A percentile compares a stretch with the other conserved stretches of the same genome.
Evolutionary conservation across 2,888 invertebrate species (phyloP).

Genomic region (Drosophila ezoana): DNA sequence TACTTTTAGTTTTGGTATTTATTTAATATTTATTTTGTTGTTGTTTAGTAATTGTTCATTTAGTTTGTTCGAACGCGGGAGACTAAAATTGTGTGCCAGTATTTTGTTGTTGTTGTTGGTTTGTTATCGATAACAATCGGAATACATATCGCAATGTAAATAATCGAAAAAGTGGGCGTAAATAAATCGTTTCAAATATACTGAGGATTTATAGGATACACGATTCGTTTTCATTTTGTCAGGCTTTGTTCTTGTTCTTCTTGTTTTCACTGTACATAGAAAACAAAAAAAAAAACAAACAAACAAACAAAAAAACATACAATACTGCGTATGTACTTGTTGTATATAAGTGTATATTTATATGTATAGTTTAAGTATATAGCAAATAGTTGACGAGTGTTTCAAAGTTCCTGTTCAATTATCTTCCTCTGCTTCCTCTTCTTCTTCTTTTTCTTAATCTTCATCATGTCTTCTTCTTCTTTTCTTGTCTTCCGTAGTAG

Average conservation of each 20-base stretch:
- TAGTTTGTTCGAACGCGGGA: slow-evolving; percentile 63
- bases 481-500: slow-evolving; percentile 4
- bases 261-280: slow-evolving; percentile 67
- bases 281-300: slow-evolving; percentile 59
- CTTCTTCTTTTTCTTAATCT: no score
- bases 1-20: slow-evolving; percentile 32
- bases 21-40: slow-evolving; percentile 3
- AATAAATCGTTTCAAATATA: slow-evolving; percentile 50
- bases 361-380: slow-evolving; percentile 65
- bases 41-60: slow-evolving; percentile 20
- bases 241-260: slow-evolving; percentile 69
- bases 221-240: slow-evolving; percentile 68
- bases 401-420: slow-evolving; percentile 50
- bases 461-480: no score
- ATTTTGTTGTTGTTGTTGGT: slow-evolving; percentile 28
- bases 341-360: slow-evolving; percentile 74
- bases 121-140: slow-evolving; percentile 59
- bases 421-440: slow-evolving; percentile 10
- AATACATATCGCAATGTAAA: slow-evolving; percentile 48
- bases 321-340: slow-evolving; percentile 72
- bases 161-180: slow-evolving; percentile 51
- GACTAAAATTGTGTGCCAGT: slow-evolving; percentile 77
- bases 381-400: slow-evolving; percentile 71
- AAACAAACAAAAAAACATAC: slow-evolving; percentile 60
- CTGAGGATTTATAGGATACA: slow-evolving; percentile 71